These are phyloP conservation scores for Thaumetopoea pityocampa DNA, from an alignment of 1,140 invertebrate genomes.

Conservation along the genomic window DNA sequence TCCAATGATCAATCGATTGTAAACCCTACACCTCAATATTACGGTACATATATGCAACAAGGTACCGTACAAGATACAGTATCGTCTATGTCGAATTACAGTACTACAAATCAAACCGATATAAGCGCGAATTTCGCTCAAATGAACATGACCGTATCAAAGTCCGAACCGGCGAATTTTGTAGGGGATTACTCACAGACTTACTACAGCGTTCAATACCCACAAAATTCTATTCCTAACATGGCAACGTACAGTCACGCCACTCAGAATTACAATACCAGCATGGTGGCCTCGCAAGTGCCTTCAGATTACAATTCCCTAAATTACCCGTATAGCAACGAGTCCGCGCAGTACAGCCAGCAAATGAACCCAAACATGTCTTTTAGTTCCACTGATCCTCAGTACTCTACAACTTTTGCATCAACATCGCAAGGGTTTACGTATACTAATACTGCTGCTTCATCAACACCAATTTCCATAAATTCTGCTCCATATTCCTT, in stretches of 20 bases:
- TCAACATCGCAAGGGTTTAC: constrained; percentile 36
- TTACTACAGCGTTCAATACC: constrained; percentile 54
- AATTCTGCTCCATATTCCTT: constrained; percentile 16
- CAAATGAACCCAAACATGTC: constrained; percentile 9
- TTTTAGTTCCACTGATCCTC: constrained; percentile 27
- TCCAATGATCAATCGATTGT: constrained; percentile 17
- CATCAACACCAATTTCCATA: constrained; percentile 26
- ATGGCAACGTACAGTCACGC: constrained; percentile 47
- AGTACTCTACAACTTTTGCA: constrained; percentile 33
- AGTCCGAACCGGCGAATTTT: constrained; percentile 31
- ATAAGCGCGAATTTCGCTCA: constrained; percentile 51
- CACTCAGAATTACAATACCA: constrained; percentile 33
- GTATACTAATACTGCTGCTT: constrained; percentile 41
- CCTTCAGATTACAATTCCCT: constrained; percentile 34
- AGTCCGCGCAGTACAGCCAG: constrained; percentile 30
- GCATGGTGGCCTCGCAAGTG: constrained; percentile 10
- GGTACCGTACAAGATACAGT: constrained; percentile 18
- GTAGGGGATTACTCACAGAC: constrained; percentile 44
- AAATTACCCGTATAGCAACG: constrained; percentile 47
- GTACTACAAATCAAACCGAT: constrained; percentile 28
- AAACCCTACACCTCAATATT: constrained; percentile 23
- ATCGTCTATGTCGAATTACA: constrained; percentile 19
- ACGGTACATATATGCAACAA: constrained; percentile 30
- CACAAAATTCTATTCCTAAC: constrained; percentile 39
- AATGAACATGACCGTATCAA: constrained; percentile 47